A percentile compares a stretch with the other conserved stretches of the same genome.
phyloP scores from a whole-genome alignment of 2,113 vertebrate genomes.

The Scomber colias region DNA sequence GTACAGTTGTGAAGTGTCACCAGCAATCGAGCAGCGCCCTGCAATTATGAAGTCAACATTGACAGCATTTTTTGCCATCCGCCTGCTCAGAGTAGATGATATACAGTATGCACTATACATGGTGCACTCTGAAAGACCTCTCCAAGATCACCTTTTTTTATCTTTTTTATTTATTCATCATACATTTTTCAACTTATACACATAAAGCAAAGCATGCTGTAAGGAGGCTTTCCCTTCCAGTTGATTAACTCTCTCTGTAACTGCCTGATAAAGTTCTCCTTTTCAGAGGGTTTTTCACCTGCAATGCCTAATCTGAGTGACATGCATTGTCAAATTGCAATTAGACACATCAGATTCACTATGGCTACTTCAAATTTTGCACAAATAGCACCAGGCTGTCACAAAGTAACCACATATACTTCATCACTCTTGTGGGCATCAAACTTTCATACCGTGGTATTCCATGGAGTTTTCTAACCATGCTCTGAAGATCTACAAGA shows the following conservation, averaged over 20 bases:
- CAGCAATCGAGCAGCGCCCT: background rate
- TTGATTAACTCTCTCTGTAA: slow-evolving; percentile 1
- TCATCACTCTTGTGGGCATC: background rate
- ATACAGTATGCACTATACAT: background rate
- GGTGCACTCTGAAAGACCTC: background rate
- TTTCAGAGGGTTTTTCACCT: slow-evolving; percentile 5
- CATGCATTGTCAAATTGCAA: slow-evolving; percentile 7
- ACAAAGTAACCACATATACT: background rate
- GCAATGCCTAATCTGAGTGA: background rate
- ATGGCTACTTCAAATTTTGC: background rate
- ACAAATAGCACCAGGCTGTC: background rate
- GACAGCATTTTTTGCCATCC: slow-evolving; percentile 4
- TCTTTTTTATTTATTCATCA: no score
- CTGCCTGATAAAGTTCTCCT: slow-evolving; percentile 2
- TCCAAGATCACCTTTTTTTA: no score
- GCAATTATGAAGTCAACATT: background rate
- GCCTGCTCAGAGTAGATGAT: background rate
- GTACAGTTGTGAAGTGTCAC: background rate
- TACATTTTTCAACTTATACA: no score
- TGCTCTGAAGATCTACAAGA: background rate
- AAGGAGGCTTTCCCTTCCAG: slow-evolving; percentile 16
- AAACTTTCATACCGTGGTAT: background rate
- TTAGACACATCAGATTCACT: no score
- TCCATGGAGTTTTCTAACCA: no score
- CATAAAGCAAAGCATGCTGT: slow-evolving; percentile 3